phyloP scores from a whole-genome alignment of 37 sponge, comb jelly and placozoan species.

The Sycon ciliatum region DNA sequence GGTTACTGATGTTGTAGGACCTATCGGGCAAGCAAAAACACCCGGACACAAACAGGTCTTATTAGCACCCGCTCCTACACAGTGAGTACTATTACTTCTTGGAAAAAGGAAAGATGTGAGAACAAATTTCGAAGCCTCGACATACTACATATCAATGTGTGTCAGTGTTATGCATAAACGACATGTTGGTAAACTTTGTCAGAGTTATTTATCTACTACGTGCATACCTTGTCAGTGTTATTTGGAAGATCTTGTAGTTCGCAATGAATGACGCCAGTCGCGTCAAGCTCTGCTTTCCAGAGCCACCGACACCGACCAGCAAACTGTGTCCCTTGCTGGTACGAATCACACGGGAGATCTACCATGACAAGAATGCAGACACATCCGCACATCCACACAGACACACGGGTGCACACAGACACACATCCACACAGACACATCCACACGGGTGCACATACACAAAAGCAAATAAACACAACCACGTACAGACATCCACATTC shows the following conservation, averaged over 20 bases:
- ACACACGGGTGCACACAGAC: not conserved
- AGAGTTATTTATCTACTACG: not conserved
- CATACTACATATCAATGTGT: not conserved
- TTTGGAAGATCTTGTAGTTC: conserved; percentile 97
- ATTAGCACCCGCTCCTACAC: too few species aligned
- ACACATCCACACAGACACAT: conserved; percentile 5
- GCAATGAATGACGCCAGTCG: conserved; percentile 97
- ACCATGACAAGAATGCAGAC: not conserved
- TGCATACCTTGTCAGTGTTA: conserved; percentile 84
- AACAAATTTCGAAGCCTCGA: too few species aligned
- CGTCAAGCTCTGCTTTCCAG: conserved; percentile 98
- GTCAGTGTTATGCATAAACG: not conserved
- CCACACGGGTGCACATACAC: not conserved
- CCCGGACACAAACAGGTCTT: too few species aligned
- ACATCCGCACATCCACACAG: not conserved
- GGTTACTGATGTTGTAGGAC: conserved; percentile 90
- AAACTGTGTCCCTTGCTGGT: conserved; percentile 91
- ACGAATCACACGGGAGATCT: conserved; percentile 94
- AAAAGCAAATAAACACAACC: not conserved
- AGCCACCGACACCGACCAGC: conserved; percentile 98
- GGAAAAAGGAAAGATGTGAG: too few species aligned
- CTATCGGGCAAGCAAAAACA: too few species aligned
- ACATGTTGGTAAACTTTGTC: not conserved
- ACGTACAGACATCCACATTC: not conserved
- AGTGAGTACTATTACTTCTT: too few species aligned